Evolutionary conservation across 2,113 vertebrate genomes (phyloP), one percentile per base, ranked within the genome.

Genomic region (Chloropsis hardwickii): DNA sequence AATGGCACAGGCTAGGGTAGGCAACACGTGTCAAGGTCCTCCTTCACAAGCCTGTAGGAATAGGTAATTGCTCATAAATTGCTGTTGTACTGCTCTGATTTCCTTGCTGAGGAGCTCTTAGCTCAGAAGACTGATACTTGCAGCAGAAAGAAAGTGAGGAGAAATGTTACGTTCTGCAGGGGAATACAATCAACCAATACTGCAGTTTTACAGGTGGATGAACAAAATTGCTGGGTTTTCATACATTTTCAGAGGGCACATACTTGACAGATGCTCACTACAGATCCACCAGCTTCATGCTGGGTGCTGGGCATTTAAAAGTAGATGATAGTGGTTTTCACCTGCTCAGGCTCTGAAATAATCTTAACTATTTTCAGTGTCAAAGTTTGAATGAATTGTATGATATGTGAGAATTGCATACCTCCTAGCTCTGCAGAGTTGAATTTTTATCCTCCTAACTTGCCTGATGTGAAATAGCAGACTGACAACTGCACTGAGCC

Each of bases 21-120:
- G 20, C 18, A 90, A 54, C 23, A 11, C 1, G 0, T 37, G 28
- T 10, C 29, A 21, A 60, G 45, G 39, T 69, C 11, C 56, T 83
- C 25, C 35, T 69, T 82, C 45, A 35, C 33, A 86, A 48, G 42
- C 9, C 10, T 33, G 1, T 50, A 31, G 45, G 65, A 94, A 56
- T 10, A 81, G 35, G 20, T 27, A 81, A 89, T 64, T 86, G 40
- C n/a, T 91, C 24, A 44, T 47, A 83, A 94, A 92, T 64, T 92
- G 67, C 25, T 86, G n/a, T 45, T 64, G 5, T 37, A 29, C 42
- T 88, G 54, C 71, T 95, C 81, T 66, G 37, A 50, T 86, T 92
- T 73, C 37, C 64, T 88, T 74, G 39, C 54, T 53, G 51, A 86
- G 50, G 58, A 72, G 39, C 44, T 92, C 61, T 69, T 70, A 53